Evolutionary conservation across 2,797 vertebrate genomes (phyloP).

Genomic region (Choloepus didactylus): DNA sequence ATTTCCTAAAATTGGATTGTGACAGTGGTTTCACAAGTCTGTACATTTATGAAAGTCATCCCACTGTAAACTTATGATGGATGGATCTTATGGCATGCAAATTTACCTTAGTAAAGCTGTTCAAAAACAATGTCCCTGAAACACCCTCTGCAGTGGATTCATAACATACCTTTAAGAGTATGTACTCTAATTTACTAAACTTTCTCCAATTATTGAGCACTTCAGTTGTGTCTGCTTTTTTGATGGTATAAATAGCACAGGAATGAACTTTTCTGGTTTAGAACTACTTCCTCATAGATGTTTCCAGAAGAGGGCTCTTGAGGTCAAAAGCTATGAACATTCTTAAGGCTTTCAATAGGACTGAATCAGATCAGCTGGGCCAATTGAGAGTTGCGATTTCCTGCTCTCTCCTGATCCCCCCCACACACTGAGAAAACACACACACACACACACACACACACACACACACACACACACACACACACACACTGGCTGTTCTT

Average conservation of each 20-base stretch:
- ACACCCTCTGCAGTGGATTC: not conserved
- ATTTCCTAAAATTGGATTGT: not conserved
- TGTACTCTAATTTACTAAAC: not conserved
- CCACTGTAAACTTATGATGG: not conserved
- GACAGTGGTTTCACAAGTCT: not conserved
- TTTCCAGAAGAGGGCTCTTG: not conserved
- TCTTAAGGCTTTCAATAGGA: not conserved
- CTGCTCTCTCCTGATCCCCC: not conserved
- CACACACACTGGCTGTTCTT: not conserved
- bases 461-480: too few relatives aligned
- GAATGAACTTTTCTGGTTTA: not conserved
- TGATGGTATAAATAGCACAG: too few relatives aligned
- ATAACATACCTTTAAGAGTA: not conserved
- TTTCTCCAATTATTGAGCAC: not conserved
- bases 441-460: too few relatives aligned
- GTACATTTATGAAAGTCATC: not conserved
- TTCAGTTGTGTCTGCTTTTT: not conserved
- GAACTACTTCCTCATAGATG: not conserved
- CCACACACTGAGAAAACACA: rapidly evolving
- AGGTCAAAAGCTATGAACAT: not conserved
- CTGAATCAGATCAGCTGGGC: not conserved
- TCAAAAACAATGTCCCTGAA: not conserved
- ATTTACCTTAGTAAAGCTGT: not conserved
- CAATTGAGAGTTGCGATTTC: not conserved
- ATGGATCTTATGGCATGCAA: not conserved